These are phyloP conservation scores for Hemiscyllium ocellatum DNA, from an alignment of 2,113 vertebrate genomes.

Conservation along the genomic window DNA sequence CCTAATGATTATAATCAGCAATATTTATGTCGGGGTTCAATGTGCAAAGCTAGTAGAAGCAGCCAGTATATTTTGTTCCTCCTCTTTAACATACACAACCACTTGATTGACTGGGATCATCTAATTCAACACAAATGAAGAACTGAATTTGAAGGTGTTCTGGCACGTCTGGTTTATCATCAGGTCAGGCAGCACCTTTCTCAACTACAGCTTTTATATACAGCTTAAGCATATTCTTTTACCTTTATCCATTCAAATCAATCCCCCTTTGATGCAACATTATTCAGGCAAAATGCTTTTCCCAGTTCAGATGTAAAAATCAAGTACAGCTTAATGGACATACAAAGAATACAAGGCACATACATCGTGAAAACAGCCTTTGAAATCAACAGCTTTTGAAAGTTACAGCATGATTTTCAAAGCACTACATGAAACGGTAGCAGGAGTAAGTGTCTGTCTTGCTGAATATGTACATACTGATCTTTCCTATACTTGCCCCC, in stretches of 20 bases:
- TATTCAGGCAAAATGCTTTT: background rate
- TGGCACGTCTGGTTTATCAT: background rate
- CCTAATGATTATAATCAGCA: background rate
- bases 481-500: background rate
- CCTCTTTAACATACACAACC: background rate
- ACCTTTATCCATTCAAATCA: background rate
- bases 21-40: background rate
- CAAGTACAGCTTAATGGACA: background rate
- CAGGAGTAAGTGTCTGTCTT: background rate
- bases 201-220: background rate
- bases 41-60: background rate
- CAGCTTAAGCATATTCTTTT: background rate
- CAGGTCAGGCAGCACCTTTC: background rate
- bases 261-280: background rate
- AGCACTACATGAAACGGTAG: background rate
- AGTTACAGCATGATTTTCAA: constrained; percentile 4
- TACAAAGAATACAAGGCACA: background rate
- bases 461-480: background rate
- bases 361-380: background rate
- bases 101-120: background rate
- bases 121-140: background rate
- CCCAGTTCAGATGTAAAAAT: background rate
- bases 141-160: background rate
- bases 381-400: constrained; percentile 27
- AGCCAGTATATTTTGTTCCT: background rate